Evolutionary conservation across 2,113 vertebrate genomes (phyloP).

Genomic region (Corydoras sp.): DNA sequence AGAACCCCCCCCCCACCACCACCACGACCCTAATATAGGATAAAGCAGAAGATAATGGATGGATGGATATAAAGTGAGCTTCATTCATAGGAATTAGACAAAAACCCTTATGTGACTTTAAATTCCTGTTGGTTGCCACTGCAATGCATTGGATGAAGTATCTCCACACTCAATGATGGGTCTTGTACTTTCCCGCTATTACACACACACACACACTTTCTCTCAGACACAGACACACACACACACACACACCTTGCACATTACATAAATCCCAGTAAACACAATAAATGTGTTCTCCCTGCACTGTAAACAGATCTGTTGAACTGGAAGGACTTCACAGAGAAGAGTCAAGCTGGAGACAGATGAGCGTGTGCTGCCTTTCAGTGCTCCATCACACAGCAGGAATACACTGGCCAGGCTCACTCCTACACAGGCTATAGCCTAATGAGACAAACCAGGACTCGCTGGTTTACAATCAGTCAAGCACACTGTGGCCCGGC

Average conservation of each 20-base stretch:
- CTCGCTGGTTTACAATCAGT: slow-evolving; percentile 69
- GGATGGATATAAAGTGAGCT: too few species aligned
- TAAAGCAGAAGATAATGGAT: too few species aligned
- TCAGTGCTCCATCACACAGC: slow-evolving; percentile 45
- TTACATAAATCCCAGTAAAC: slow-evolving; percentile 53
- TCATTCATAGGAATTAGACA: too few species aligned
- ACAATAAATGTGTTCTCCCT: slow-evolving; percentile 60
- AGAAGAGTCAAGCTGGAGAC: slow-evolving; percentile 52
- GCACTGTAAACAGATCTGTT: slow-evolving; percentile 56
- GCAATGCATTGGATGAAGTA: neutral
- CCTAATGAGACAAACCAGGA: slow-evolving; percentile 65
- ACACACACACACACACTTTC: slow-evolving; percentile 30
- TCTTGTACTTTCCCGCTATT: neutral
- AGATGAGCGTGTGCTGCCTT: slow-evolving; percentile 42
- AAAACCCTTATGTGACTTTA: too few species aligned
- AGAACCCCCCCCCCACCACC: too few species aligned
- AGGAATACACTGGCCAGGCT: slow-evolving; percentile 37
- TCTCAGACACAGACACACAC: slow-evolving; percentile 35
- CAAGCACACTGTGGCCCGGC: slow-evolving; percentile 52
- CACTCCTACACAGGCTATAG: slow-evolving; percentile 28
- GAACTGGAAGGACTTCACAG: slow-evolving; percentile 57
- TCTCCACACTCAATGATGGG: slow-evolving; percentile 29
- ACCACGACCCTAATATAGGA: too few species aligned
- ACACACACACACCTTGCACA: slow-evolving; percentile 41
- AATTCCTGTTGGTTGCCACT: too few species aligned